Base-by-base conservation (phyloP, 64 coral and sea anemone genomes). In the Actinia tenebrosa region DNA sequence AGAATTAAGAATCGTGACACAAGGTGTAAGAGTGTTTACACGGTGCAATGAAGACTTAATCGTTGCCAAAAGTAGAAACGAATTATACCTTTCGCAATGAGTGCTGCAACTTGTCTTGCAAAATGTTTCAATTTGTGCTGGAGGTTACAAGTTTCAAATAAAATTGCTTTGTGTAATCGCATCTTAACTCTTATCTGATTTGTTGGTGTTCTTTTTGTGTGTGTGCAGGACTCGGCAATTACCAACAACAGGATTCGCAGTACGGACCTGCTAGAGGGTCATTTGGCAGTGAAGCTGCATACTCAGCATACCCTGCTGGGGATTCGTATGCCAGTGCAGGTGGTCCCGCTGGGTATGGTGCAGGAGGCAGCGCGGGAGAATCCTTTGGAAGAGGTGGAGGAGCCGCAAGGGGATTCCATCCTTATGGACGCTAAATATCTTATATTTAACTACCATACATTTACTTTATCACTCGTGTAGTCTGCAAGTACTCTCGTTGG, bases 181-280 rank as follows among this genome's bases (percentile, higher is more conserved):
- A 37, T 37, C 30, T 37, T 37, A 37, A 37, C 30, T 37, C 30
- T 37, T 37, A 37, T 37, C n/a, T 37, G 25, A 10, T 30, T 75
- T 43, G n/a, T 37, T 37, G 30, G 30, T 37, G 30, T 7, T 75
- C 43, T 86, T 20, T 78, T 62, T 16, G 30, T 37, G 30, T 37
- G 30, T 37, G 30, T 37, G 30, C 77, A 91, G 89, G 89, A 9
- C 46, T 91, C 25, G 89, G 89, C 4, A 91, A 56, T 84, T 91
- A 91, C 61, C 89, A 86, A 42, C 89, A 91, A 45, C 84, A 86
- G 10, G 89, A 91, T n/a, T 91, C 89, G 13, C 85, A 62, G 22
- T 91, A 91, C 69, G 89, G 89, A 52, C 89, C 89, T 7, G 89
- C 89, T 26, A 86, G 89, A 68, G 71, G 84, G 23, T 87, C 89